Conservation (phyloP, 2,888 invertebrate species). For the Disparrhopalites patrizii region DNA sequence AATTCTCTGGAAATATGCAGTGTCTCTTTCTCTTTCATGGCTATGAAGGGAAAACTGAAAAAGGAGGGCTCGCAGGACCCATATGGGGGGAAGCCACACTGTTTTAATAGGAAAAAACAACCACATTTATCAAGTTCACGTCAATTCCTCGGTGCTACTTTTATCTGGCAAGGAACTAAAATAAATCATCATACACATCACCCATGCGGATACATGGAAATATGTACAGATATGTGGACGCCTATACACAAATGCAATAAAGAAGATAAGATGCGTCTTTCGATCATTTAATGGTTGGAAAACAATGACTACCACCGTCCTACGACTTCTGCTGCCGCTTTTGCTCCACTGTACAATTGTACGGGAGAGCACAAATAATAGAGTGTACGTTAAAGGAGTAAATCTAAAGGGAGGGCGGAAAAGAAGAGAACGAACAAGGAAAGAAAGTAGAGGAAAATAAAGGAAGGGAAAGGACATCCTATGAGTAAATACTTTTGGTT, state of each 20-base stretch:
- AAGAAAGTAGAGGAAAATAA: too few species aligned
- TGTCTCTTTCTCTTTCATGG: background rate
- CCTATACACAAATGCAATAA: too few species aligned
- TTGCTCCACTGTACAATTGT: too few species aligned
- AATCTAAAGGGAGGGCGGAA: background rate
- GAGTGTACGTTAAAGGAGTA: too few species aligned
- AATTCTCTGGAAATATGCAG: background rate
- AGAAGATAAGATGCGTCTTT: background rate
- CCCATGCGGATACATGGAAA: too few species aligned
- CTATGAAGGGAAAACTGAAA: background rate
- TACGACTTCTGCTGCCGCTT: too few species aligned
- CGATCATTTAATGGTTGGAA: background rate
- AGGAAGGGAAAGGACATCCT: too few species aligned
- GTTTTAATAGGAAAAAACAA: background rate
- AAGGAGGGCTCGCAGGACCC: background rate
- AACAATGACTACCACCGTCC: conserved; percentile 5
- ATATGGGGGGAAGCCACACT: background rate
- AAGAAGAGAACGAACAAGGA: background rate
- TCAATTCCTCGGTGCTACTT: background rate
- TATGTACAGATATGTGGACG: too few species aligned
- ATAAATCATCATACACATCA: too few species aligned
- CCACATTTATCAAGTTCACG: background rate
- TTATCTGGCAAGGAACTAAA: background rate
- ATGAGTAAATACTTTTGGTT: too few species aligned
- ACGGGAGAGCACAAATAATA: too few species aligned